A percentile compares a stretch with the other conserved stretches of the same genome.
These are phyloP conservation scores for Leptarthrus brevirostris DNA, from an alignment of 2,888 invertebrate genomes.

Conservation along the genomic window DNA sequence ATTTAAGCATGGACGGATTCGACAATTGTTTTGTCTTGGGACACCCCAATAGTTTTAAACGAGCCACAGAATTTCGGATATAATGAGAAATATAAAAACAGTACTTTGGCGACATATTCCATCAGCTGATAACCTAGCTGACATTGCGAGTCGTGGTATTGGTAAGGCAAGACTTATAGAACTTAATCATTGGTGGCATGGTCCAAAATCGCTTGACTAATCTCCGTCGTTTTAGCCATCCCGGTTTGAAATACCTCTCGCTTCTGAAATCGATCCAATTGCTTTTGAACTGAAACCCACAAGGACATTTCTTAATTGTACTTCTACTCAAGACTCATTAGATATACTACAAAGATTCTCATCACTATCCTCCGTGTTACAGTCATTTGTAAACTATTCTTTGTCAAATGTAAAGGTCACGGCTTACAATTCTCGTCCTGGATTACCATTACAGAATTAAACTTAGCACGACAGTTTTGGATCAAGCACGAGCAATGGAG, in stretches of 20 bases:
- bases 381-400: neutral
- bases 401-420: neutral
- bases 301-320: neutral
- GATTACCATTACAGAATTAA: neutral
- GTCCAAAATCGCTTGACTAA: neutral
- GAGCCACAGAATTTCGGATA: conserved; percentile 16
- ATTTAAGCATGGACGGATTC: conserved; percentile 32
- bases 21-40: neutral
- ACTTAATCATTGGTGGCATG: neutral
- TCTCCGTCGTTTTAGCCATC: neutral
- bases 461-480: conserved; percentile 9
- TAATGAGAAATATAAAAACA: neutral
- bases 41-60: neutral
- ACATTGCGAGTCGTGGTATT: neutral
- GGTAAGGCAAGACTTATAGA: neutral
- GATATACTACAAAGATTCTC: conserved; percentile 20
- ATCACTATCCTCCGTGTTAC: too few species aligned
- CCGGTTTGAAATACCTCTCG: neutral
- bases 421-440: neutral
- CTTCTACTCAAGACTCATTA: neutral
- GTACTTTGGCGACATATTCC: neutral
- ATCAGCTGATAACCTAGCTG: conserved; percentile 4
- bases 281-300: neutral
- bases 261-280: neutral
- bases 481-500: neutral